Base-by-base conservation (phyloP, 2,797 vertebrate species). In the Crax fasciolata region DNA sequence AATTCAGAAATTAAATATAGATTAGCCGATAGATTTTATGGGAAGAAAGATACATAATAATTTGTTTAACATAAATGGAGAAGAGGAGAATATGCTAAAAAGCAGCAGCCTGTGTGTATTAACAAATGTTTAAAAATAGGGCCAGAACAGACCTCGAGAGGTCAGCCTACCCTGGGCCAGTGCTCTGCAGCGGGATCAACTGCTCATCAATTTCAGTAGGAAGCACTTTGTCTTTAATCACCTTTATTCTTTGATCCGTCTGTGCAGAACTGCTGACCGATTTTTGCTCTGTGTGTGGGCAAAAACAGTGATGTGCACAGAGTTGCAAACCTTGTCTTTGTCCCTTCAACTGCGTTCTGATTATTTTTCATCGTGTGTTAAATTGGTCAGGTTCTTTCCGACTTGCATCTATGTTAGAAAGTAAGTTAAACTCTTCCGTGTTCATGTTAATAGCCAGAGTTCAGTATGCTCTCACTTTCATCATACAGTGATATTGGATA, bases 101-200 rank as follows among this genome's bases (percentile, higher is more conserved):
- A 63, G 24, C 28, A 85, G 35, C 54, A 75, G 35, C 19, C 13
- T 77, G 4, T 66, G 41, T 85, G 11, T 35, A 49, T 59, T 59
- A 59, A 82, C 61, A 46, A 81, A 67, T 51, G 17, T 28, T 87
- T 76, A 28, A 67, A 91, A 88, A 91, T 49, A 63, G 55, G 52
- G 14, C 83, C 95, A 80, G 77, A 79, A 87, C 80, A 94, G 59
- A 90, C 83, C 93, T 96, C 77, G 90, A 95, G 95, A 95, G 93
- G 91, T 96, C 94, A 95, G 96, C 93, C 80, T 96, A 16, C 85
- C 76, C 87, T 95, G 44, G 76, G 88, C 48, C 28, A 16, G 58
- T 51, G 35, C 48, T 93, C 39, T 88, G 58, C 24, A 70, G 18
- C 39, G 79, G 51, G 71, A 82, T 93, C 58, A 81, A 39, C 59